phyloP scores from a whole-genome alignment of 2,888 invertebrate species.

The Aphodius sticticus region DNA sequence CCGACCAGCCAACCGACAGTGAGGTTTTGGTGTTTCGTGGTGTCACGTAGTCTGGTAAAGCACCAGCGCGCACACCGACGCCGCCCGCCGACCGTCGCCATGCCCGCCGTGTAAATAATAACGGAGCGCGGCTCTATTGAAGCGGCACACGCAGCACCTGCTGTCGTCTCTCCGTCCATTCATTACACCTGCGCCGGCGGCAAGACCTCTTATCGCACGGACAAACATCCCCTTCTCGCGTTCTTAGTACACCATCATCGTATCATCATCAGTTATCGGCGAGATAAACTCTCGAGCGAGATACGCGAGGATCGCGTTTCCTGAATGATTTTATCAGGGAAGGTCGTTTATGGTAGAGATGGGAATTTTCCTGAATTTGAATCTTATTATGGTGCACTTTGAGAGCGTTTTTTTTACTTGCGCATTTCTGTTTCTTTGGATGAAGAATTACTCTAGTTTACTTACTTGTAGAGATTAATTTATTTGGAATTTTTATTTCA shows the following conservation, averaged over 20 bases:
- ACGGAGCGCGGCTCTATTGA: background rate
- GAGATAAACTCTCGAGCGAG: background rate
- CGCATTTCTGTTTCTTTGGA: no score
- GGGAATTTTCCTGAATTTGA: no score
- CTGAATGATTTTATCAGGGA: background rate
- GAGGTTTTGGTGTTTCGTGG: background rate
- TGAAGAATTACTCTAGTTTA: no score
- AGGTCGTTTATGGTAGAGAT: no score
- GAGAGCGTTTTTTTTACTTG: no score
- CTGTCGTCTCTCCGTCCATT: background rate
- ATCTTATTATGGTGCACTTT: no score
- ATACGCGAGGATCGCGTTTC: background rate
- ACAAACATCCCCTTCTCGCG: background rate
- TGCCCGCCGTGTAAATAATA: background rate
- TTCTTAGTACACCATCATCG: background rate
- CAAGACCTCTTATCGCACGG: background rate
- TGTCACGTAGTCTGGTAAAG: background rate
- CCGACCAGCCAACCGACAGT: background rate
- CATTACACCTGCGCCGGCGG: background rate
- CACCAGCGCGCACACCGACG: background rate
- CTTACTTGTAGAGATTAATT: no score
- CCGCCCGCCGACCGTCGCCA: background rate
- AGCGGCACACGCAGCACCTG: constrained; percentile 4
- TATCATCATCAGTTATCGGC: background rate
- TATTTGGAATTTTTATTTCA: no score